Base-by-base conservation (phyloP, 2,113 vertebrate genomes). In the Indicator indicator region DNA sequence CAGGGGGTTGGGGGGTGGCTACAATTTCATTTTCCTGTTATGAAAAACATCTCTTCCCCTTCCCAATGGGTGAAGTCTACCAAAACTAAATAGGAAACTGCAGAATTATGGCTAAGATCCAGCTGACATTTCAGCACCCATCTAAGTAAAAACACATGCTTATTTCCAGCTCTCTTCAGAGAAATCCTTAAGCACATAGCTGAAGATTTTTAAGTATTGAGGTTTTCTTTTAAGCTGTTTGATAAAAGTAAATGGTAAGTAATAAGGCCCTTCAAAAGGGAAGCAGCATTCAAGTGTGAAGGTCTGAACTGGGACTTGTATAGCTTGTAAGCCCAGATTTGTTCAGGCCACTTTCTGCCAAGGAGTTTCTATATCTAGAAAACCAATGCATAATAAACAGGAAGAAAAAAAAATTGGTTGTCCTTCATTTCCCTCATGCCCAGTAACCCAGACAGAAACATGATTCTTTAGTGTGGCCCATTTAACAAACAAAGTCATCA, bases 51-150 rank as follows among this genome's bases (percentile, higher is more conserved):
- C 69, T 80, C 64, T 73, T 67, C 23, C 60, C 82, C 64, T 74
- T 77, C 83, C 72, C 88, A 32, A 16, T 8, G 89, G 91, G 75
- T 59, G 92, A 93, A 94, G 18, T 54, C 69, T 36, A 83, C 58
- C 42, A 68, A 86, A 65, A 36, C 79, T 81, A 58, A 33, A 42
- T 3, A 62, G 75, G 54, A 77, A 95, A 78, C 72, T 95, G 87
- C 78, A 59, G 68, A 73, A 58, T 24, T 42, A 18, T 26, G 88
- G 82, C 88, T 64, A 21, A 65, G 68, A 74, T 69, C 91, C 95
- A 95, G 73, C 65, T 5, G 85, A 93, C 85, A 81, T 83, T 86
- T 91, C 94, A 95, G 91, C 93, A 93, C 91, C 88, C 93, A 77
- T 83, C 81, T 78, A 62, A 95, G 40, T 77, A 65, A 89, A 94